These are phyloP conservation scores for Zosterops borbonicus DNA, from an alignment of 2,113 vertebrate species.

Conservation along the genomic window DNA sequence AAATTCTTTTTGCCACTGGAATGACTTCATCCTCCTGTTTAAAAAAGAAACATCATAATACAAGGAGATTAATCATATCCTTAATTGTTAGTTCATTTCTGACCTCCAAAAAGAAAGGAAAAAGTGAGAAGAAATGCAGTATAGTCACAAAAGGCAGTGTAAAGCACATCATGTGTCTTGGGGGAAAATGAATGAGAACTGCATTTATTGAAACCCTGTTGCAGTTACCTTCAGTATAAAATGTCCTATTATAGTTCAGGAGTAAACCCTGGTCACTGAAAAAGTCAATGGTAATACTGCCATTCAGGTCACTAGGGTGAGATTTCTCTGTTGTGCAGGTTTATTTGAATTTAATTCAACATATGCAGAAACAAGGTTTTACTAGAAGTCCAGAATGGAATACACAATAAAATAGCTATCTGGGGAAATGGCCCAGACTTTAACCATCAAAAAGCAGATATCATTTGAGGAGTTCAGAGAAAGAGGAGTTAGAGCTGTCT, in stretches of 20 bases:
- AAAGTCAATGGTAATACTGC: background rate
- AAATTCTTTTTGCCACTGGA: background rate
- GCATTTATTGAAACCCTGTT: background rate
- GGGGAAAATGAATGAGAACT: background rate
- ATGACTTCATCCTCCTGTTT: background rate
- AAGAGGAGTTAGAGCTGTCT: background rate
- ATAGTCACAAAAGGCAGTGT: background rate
- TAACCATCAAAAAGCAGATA: background rate
- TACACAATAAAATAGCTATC: background rate
- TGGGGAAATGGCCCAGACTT: background rate
- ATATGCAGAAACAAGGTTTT: background rate
- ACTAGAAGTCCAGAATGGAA: background rate
- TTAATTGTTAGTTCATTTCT: background rate
- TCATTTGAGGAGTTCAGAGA: background rate
- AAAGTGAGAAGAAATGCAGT: background rate
- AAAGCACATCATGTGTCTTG: background rate
- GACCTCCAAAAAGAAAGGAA: background rate
- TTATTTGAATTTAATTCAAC: background rate
- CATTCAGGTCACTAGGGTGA: background rate
- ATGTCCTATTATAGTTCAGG: background rate
- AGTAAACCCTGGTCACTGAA: background rate
- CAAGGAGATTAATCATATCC: background rate
- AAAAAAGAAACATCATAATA: background rate
- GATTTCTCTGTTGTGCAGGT: background rate
- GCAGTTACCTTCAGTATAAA: background rate